Evolutionary conservation across 2,113 vertebrate genomes (phyloP).

Genomic region (Manacus vitellinus): DNA sequence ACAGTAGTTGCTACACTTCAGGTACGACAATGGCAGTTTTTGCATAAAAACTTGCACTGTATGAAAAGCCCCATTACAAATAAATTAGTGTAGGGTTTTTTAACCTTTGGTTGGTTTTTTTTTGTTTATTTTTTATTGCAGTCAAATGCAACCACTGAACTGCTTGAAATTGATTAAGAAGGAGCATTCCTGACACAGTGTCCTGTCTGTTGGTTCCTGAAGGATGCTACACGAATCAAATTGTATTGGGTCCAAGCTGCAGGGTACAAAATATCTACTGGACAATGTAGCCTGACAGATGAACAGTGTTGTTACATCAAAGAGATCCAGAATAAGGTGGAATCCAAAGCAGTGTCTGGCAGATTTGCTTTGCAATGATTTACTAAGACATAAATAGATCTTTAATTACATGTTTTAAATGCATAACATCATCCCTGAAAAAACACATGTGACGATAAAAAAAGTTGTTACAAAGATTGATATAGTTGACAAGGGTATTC

Average conservation of each 20-base stretch:
- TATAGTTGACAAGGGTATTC: not conserved
- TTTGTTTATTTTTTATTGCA: not conserved
- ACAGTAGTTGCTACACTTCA: not conserved
- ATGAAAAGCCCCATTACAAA: not conserved
- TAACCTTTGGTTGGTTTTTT: not conserved
- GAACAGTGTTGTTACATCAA: not conserved
- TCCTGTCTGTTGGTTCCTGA: not conserved
- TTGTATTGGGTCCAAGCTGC: not conserved
- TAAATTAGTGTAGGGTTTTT: accelerated
- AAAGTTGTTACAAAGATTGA: not conserved
- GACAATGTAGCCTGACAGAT: not conserved
- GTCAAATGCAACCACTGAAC: not conserved
- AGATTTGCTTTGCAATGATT: not conserved
- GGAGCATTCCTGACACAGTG: not conserved
- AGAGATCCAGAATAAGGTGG: not conserved
- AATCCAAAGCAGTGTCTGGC: not conserved
- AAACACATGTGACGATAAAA: not conserved
- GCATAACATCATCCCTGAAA: not conserved
- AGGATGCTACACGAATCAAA: not conserved
- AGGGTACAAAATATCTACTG: not conserved
- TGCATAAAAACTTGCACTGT: not conserved
- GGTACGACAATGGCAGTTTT: not conserved
- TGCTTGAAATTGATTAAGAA: not conserved
- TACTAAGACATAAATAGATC: not conserved
- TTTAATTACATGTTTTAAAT: conserved; percentile 57